phyloP scores from a whole-genome alignment of 1,140 invertebrate species.

The Platyura marginata region DNA sequence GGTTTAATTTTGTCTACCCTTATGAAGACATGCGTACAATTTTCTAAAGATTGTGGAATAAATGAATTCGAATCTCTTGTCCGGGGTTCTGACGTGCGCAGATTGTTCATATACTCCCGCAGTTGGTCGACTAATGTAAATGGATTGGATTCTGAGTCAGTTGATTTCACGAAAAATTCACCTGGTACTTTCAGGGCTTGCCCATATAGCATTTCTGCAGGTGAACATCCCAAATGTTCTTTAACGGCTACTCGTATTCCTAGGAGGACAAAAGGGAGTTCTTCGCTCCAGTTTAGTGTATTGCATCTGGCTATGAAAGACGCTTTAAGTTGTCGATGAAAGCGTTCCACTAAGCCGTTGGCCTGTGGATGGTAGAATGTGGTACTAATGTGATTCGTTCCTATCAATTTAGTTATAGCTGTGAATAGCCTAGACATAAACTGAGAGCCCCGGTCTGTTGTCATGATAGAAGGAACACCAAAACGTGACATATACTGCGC shows the following conservation, averaged over 20 bases:
- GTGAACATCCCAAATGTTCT: conserved; percentile 11
- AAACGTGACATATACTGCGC: conserved; percentile 10
- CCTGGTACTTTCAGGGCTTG: conserved; percentile 15
- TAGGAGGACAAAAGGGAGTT: conserved; percentile 13
- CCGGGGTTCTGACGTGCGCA: not conserved
- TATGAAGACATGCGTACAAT: conserved; percentile 11
- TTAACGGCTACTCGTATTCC: conserved; percentile 12
- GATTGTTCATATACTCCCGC: not conserved
- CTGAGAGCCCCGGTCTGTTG: conserved; percentile 19
- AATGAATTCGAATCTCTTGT: conserved; percentile 1
- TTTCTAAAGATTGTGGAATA: conserved; percentile 9
- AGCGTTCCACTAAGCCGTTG: conserved; percentile 19
- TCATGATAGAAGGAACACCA: conserved; percentile 13
- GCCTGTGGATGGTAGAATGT: conserved; percentile 21
- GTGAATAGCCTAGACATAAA: conserved; percentile 18
- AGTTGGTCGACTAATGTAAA: not conserved
- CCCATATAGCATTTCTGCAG: conserved; percentile 20
- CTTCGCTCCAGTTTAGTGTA: not conserved
- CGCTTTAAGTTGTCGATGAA: conserved; percentile 23
- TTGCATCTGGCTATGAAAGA: conserved; percentile 5
- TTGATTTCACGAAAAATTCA: conserved; percentile 13
- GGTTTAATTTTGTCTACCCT: conserved; percentile 9
- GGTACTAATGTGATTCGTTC: conserved; percentile 13
- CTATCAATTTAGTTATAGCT: conserved; percentile 8
- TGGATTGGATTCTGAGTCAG: not conserved